phyloP scores from a whole-genome alignment of 2,888 invertebrate genomes.

The Apamea monoglypha region DNA sequence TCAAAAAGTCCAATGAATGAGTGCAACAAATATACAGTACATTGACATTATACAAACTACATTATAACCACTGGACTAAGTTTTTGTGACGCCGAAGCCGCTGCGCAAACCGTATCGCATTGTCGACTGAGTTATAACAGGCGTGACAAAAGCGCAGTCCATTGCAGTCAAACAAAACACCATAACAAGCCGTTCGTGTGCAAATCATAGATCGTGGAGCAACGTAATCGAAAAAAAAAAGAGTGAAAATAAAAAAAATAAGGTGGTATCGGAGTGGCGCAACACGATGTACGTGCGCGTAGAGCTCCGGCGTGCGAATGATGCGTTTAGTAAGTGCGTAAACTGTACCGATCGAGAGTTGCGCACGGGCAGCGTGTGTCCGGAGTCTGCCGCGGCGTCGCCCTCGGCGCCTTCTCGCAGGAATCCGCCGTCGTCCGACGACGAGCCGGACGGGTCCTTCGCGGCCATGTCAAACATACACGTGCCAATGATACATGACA shows the following conservation, averaged over 20 bases:
- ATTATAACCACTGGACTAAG: constrained; percentile 73
- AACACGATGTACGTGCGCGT: constrained; percentile 62
- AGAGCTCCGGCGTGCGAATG: constrained; percentile 74
- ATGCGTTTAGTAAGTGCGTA: constrained; percentile 73
- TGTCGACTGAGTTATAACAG: constrained; percentile 63
- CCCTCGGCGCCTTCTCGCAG: constrained; percentile 83
- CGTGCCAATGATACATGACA: constrained; percentile 79
- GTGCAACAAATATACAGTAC: constrained; percentile 72
- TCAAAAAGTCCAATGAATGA: constrained; percentile 47
- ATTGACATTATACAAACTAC: constrained; percentile 72
- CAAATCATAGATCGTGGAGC: constrained; percentile 87
- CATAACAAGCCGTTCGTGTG: constrained; percentile 86
- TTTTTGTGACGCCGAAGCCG: constrained; percentile 74
- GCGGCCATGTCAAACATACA: constrained; percentile 83
- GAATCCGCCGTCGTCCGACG: constrained; percentile 90
- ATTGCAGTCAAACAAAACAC: constrained; percentile 74
- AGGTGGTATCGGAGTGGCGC: constrained; percentile 63
- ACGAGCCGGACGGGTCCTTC: constrained; percentile 89
- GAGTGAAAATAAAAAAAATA: constrained; percentile 71
- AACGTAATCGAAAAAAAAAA: constrained; percentile 80
- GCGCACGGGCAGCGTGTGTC: constrained; percentile 90
- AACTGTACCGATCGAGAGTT: constrained; percentile 88
- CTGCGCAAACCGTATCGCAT: constrained; percentile 68
- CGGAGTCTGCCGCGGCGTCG: constrained; percentile 80
- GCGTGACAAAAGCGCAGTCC: constrained; percentile 80